These are phyloP conservation scores for Otocyon megalotis DNA, from an alignment of 2,113 vertebrate species.

Conservation along the genomic window DNA sequence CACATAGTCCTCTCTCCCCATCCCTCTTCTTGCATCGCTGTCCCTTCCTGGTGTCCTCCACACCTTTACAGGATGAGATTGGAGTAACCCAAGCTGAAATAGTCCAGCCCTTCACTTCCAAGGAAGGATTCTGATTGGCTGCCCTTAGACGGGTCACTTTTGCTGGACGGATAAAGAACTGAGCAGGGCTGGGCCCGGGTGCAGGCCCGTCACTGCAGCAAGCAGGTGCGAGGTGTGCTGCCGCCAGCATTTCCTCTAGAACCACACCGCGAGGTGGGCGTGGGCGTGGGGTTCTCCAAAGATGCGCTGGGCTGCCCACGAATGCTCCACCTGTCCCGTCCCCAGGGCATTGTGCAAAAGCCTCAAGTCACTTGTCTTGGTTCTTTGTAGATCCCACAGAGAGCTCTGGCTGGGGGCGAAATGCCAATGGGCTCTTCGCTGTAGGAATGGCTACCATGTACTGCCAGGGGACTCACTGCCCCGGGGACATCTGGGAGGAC, in stretches of 20 bases:
- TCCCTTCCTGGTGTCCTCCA: neutral
- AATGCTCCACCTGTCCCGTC: neutral
- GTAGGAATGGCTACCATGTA: neutral
- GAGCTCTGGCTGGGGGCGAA: neutral
- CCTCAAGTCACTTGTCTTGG: neutral
- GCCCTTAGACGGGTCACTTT: neutral
- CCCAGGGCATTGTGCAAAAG: neutral
- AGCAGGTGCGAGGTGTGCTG: neutral
- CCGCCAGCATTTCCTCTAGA: neutral
- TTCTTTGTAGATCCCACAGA: neutral
- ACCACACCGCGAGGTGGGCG: no score
- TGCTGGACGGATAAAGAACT: neutral
- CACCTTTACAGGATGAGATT: neutral
- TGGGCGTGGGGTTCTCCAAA: neutral
- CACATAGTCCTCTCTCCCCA: no score
- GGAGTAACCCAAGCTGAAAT: neutral
- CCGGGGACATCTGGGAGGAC: neutral
- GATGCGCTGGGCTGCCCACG: neutral
- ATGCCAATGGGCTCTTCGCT: neutral
- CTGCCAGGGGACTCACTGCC: neutral
- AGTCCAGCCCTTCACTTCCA: neutral
- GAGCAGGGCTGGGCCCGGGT: neutral
- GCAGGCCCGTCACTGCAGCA: neutral
- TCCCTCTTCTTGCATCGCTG: neutral
- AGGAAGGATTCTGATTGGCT: constrained; percentile 3